Conservation (phyloP, 2,113 vertebrate species). For the Dendrocopos noguchii region DNA sequence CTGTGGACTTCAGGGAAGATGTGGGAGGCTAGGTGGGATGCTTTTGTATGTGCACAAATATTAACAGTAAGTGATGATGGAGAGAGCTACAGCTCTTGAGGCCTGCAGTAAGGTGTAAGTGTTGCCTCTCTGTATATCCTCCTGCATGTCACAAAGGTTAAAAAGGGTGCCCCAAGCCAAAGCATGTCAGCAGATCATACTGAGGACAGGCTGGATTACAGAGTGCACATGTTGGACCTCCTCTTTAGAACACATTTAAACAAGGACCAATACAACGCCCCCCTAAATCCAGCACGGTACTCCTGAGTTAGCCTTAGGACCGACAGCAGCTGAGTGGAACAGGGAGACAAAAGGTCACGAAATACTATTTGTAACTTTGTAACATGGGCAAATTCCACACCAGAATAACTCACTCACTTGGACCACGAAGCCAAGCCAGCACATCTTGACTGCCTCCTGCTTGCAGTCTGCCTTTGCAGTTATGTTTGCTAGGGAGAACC, state of each 20-base stretch:
- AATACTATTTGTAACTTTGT: neutral
- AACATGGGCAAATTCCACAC: neutral
- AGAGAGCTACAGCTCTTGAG: neutral
- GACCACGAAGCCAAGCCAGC: neutral
- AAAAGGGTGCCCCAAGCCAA: neutral
- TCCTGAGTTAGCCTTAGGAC: neutral
- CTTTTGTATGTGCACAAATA: neutral
- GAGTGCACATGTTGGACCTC: neutral
- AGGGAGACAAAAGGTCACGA: neutral
- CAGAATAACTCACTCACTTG: neutral
- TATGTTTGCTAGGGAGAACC: neutral
- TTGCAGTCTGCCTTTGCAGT: neutral
- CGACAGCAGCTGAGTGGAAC: neutral
- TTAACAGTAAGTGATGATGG: neutral
- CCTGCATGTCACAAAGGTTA: neutral
- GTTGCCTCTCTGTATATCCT: neutral
- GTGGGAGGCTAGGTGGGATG: neutral
- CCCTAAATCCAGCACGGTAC: neutral
- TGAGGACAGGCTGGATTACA: neutral
- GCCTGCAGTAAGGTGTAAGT: neutral
- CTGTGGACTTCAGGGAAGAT: fast-evolving
- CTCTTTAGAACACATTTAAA: neutral
- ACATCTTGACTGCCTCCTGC: neutral
- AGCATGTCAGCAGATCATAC: neutral
- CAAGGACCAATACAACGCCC: neutral